A percentile compares a stretch with the other conserved stretches of the same genome.
Evolutionary conservation across 1,140 invertebrate species (phyloP).

Genomic region (Sesamia nonagrioides): DNA sequence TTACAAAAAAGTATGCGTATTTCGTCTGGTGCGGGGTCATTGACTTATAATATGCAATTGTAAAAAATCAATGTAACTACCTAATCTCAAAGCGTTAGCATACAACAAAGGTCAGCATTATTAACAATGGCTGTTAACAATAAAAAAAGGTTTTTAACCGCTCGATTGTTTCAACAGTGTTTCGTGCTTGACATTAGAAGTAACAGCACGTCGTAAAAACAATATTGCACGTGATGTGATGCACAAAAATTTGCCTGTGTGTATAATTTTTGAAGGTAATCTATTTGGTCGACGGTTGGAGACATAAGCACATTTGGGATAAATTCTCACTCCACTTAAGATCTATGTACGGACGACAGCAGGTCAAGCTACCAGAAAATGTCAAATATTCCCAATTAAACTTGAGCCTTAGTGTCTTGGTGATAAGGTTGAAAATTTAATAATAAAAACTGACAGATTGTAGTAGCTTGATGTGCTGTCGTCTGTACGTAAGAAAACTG

Average conservation of each 20-base stretch:
- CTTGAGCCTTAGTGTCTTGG: no score
- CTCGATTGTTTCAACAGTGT: conserved; percentile 59
- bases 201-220: conserved; percentile 51
- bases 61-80: conserved; percentile 58
- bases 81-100: conserved; percentile 53
- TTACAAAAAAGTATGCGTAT: conserved; percentile 39
- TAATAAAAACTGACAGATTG: no score
- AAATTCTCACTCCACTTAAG: conserved; percentile 11
- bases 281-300: conserved; percentile 21
- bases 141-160: conserved; percentile 57
- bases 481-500: no score
- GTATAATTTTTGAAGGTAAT: conserved; percentile 42
- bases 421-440: no score
- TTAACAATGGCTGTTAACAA: conserved; percentile 60
- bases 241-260: conserved; percentile 48
- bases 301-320: conserved; percentile 34
- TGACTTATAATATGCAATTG: conserved; percentile 59
- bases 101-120: conserved; percentile 56
- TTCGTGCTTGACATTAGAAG: conserved; percentile 56
- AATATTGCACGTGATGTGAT: conserved; percentile 50
- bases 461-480: no score
- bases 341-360: background rate
- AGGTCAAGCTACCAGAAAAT: no score
- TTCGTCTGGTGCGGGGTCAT: conserved; percentile 51
- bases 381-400: background rate